These are phyloP conservation scores for Camponotus fellah DNA, from an alignment of 2,888 invertebrate species.

Conservation along the genomic window DNA sequence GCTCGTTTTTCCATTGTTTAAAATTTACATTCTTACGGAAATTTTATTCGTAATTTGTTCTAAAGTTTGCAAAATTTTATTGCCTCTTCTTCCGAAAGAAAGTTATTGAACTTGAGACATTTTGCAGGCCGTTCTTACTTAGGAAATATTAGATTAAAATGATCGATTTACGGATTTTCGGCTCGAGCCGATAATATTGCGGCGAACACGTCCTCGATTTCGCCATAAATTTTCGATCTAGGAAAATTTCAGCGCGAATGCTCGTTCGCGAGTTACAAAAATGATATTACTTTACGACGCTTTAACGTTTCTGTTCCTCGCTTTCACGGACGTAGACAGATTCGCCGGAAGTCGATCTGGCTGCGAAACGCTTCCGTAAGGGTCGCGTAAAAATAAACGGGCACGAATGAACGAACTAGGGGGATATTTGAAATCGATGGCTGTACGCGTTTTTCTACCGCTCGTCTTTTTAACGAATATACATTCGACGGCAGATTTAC, in stretches of 20 bases:
- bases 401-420: slow-evolving; percentile 20
- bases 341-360: slow-evolving; percentile 52
- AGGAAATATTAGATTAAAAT: slow-evolving; percentile 15
- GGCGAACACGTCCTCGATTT: slow-evolving; percentile 19
- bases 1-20: too few relatives aligned
- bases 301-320: slow-evolving; percentile 40
- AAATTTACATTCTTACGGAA: background rate
- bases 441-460: slow-evolving; percentile 50
- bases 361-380: slow-evolving; percentile 47
- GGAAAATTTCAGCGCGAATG: slow-evolving; percentile 36
- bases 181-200: slow-evolving; percentile 3
- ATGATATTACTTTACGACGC: slow-evolving; percentile 52
- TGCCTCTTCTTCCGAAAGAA: background rate
- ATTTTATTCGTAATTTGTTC: background rate
- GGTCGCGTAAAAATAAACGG: slow-evolving; percentile 46
- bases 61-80: background rate
- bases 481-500: slow-evolving; percentile 66
- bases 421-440: slow-evolving; percentile 68
- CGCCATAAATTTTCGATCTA: slow-evolving; percentile 38
- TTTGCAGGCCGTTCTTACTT: background rate
- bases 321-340: slow-evolving; percentile 27
- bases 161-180: background rate
- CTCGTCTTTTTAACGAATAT: slow-evolving; percentile 61
- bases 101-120: background rate
- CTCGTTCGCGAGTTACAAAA: slow-evolving; percentile 40